These are phyloP conservation scores for Ectemnius continuus DNA, from an alignment of 2,888 invertebrate species.

Conservation along the genomic window DNA sequence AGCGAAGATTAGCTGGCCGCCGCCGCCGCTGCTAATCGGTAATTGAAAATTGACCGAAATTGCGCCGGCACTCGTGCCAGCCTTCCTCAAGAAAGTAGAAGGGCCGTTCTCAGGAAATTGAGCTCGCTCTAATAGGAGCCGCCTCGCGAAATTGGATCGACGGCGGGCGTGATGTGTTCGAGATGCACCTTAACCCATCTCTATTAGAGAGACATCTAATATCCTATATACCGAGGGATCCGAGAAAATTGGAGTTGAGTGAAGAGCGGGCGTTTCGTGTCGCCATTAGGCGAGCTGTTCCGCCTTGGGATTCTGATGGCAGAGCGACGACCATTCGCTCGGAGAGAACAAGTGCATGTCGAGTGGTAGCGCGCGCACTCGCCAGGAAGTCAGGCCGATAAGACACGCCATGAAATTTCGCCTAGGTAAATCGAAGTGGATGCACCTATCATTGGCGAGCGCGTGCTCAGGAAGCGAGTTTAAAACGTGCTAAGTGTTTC, in stretches of 20 bases:
- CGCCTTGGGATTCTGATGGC: neutral
- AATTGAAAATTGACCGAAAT: constrained; percentile 28
- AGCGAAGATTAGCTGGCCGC: constrained; percentile 29
- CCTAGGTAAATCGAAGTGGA: constrained; percentile 31
- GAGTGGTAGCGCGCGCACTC: no score
- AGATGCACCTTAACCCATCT: neutral
- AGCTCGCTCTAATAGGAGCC: neutral
- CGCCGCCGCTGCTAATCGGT: neutral
- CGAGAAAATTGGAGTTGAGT: no score
- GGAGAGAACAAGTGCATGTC: no score
- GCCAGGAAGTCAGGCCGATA: constrained; percentile 14
- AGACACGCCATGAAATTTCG: constrained; percentile 13
- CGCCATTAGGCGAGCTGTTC: neutral
- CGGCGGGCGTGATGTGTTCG: neutral
- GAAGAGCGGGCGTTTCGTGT: no score
- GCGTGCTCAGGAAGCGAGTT: constrained; percentile 52
- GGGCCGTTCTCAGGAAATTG: neutral
- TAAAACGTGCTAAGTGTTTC: constrained; percentile 63
- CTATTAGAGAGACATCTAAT: neutral
- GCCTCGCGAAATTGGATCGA: neutral
- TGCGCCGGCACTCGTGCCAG: neutral
- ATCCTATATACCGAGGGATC: no score
- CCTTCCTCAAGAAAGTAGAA: neutral
- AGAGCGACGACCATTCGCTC: no score
- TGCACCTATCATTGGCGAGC: constrained; percentile 30